Base-by-base conservation (phyloP, 2,797 vertebrate species). In the Erithacus rubecula region DNA sequence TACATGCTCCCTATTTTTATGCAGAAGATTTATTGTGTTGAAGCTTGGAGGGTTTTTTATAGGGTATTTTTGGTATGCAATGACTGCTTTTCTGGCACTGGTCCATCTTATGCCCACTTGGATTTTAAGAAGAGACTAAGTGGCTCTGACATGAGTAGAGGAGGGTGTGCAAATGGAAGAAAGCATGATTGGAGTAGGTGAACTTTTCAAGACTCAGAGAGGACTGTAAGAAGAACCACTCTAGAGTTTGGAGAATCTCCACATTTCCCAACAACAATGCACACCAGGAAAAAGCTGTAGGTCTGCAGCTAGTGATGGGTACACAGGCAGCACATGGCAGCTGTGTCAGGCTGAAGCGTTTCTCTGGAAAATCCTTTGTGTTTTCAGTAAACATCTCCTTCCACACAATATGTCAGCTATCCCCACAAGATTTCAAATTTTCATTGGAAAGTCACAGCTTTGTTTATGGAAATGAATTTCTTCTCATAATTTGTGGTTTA, bases 1-100 rank as follows among this genome's bases (percentile, higher is more conserved):
- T 53, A 65, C 59, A 58, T 0, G 0, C 15, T 75, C 12, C 2
- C 6, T 30, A 27, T 88, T 91, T 84, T 55, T 41, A 77, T 78
- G 70, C 44, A 56, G 60, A 41, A 83, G 52, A 58, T 17, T 12
- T 63, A 52, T 60, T 75, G 29, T 74, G 14, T 82, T 80, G 74
- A 80, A 91, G 37, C 41, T 70, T 51, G 26, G 39, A 90, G 55
- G 86, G 59, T 62, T 84, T 72, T 90, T 93, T 72, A 67, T 52
- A 88, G 34, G 44, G 16, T 52, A 27, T 44, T 74, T 70, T 72
- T 80, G 30, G 60, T 70, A 39, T 47, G 37, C 0, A 23, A 49
- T 32, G 80, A 95, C 82, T 95, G 77, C 44, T 92, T 82, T 92
- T 68, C 63, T 95, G 91, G 89, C 76, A 67, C 59, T 43, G 56